These are phyloP conservation scores for Trisateles emortualis DNA, from an alignment of 2,888 invertebrate genomes.

Conservation along the genomic window DNA sequence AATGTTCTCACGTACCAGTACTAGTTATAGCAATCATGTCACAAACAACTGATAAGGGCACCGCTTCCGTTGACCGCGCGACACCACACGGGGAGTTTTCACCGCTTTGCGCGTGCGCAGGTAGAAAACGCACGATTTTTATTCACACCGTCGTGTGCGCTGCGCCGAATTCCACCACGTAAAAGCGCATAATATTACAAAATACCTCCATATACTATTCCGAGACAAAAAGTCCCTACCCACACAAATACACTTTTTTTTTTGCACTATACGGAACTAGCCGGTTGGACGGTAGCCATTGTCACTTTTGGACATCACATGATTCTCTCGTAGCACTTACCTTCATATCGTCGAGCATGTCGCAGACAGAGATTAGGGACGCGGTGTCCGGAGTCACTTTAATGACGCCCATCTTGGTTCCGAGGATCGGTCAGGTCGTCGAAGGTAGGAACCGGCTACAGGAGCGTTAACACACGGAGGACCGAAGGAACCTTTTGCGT, in stretches of 20 bases:
- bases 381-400: constrained; percentile 80
- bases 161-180: constrained; percentile 55
- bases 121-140: constrained; percentile 51
- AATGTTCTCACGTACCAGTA: constrained; percentile 70
- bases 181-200: constrained; percentile 63
- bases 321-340: constrained; percentile 63
- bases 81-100: constrained; percentile 56
- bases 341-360: constrained; percentile 84
- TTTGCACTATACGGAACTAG: constrained; percentile 63
- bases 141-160: constrained; percentile 40
- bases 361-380: constrained; percentile 79
- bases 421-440: constrained; percentile 19
- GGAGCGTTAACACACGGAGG: constrained; percentile 66
- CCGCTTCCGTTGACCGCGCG: constrained; percentile 72
- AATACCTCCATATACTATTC: constrained; percentile 41
- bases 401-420: constrained; percentile 76
- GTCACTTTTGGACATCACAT: constrained; percentile 56
- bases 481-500: constrained; percentile 73
- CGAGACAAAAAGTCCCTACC: constrained; percentile 47
- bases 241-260: constrained; percentile 58
- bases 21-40: constrained; percentile 66
- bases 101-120: constrained; percentile 49
- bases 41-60: constrained; percentile 76
- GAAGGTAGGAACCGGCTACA: constrained; percentile 32
- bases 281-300: constrained; percentile 62